These are phyloP conservation scores for Ictalurus furcatus DNA, from an alignment of 2,113 vertebrate species.

Conservation along the genomic window DNA sequence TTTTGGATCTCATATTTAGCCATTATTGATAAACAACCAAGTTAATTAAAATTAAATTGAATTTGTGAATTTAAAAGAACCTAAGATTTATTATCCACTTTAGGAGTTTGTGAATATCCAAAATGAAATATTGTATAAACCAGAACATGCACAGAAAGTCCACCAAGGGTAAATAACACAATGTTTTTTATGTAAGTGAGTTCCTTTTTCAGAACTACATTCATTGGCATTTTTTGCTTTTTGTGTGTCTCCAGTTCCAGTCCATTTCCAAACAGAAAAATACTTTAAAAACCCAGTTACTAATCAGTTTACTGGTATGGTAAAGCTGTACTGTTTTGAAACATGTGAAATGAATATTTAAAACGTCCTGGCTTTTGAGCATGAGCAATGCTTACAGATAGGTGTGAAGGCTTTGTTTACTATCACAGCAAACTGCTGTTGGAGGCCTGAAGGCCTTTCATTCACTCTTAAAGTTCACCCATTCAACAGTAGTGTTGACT, in stretches of 20 bases:
- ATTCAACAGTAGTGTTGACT: neutral
- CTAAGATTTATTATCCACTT: neutral
- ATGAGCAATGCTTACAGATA: neutral
- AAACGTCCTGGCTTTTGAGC: constrained; percentile 12
- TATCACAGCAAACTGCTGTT: constrained; percentile 14
- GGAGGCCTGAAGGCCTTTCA: neutral
- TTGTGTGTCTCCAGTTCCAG: neutral
- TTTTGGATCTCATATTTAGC: neutral
- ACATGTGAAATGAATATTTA: neutral
- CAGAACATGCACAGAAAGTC: neutral
- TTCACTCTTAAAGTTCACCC: neutral
- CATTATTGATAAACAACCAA: neutral
- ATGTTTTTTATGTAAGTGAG: neutral
- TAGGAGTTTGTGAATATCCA: neutral
- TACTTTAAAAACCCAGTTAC: neutral
- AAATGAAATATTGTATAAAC: neutral
- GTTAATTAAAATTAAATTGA: neutral
- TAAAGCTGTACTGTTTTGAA: neutral
- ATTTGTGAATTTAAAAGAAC: neutral
- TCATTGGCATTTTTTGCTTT: neutral
- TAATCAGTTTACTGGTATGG: neutral
- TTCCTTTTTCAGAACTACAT: neutral
- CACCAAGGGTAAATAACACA: neutral
- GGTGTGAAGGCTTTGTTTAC: constrained; percentile 32
- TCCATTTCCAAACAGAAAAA: neutral